Percentiles rank a stretch among this genome's conserved stretches.
Evolutionary conservation across 2,888 invertebrate genomes (phyloP).

Genomic region (Drosophila macrospina): DNA sequence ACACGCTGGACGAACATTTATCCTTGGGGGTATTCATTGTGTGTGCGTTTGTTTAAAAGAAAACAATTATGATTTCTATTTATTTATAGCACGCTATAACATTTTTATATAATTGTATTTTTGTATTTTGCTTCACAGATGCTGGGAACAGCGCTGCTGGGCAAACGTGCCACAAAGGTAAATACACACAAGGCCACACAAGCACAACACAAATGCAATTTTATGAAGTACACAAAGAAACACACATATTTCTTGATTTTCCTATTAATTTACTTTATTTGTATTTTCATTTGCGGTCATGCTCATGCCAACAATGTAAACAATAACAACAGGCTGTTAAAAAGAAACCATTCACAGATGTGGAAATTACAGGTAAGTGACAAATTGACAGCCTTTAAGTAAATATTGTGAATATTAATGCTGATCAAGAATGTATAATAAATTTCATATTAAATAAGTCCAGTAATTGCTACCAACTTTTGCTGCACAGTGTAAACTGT

Average conservation of each 20-base stretch:
- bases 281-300: conserved; percentile 23
- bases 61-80: conserved; percentile 19
- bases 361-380: conserved; percentile 84
- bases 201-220: conserved; percentile 9
- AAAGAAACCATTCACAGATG: conserved; percentile 85
- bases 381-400: not conserved
- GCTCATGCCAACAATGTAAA: conserved; percentile 8
- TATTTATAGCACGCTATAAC: conserved; percentile 3
- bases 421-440: too few species aligned
- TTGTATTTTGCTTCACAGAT: conserved; percentile 72
- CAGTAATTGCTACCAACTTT: not conserved
- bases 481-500: conserved; percentile 2
- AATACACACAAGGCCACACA: conserved; percentile 37
- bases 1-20: conserved; percentile 28
- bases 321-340: conserved; percentile 82
- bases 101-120: conserved; percentile 21
- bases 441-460: too few species aligned
- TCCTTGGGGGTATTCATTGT: conserved; percentile 6
- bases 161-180: conserved; percentile 84
- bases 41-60: not conserved
- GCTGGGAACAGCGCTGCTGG: conserved; percentile 85
- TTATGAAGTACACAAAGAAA: conserved; percentile 15
- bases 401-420: too few species aligned
- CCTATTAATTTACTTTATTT: conserved; percentile 29
- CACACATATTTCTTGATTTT: conserved; percentile 29